Conservation (phyloP, 2,888 invertebrate species). For the Hololepta plana region DNA sequence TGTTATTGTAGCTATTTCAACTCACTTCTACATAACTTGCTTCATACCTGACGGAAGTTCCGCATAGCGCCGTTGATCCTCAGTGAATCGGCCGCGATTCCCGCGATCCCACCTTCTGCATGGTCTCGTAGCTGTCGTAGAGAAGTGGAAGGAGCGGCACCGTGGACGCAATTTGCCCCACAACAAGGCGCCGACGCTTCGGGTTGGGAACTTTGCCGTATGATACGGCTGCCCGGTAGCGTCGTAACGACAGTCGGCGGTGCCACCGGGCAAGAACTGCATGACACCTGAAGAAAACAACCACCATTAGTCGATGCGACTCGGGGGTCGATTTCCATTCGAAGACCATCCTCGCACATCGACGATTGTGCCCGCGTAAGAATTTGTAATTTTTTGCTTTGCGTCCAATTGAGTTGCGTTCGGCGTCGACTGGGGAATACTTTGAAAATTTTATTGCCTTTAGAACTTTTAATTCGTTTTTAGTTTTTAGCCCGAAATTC, state of each 20-base stretch:
- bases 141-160: slow-evolving; percentile 65
- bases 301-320: too few relatives aligned
- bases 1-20: too few relatives aligned
- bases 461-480: too few relatives aligned
- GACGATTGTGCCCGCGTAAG: too few relatives aligned
- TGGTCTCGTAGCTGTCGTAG: slow-evolving; percentile 58
- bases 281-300: slow-evolving; percentile 26
- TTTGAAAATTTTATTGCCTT: too few relatives aligned
- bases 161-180: slow-evolving; percentile 42
- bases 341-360: too few relatives aligned
- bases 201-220: slow-evolving; percentile 76
- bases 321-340: too few relatives aligned
- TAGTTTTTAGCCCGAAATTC: too few relatives aligned
- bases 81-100: slow-evolving; percentile 89
- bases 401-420: too few relatives aligned
- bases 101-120: slow-evolving; percentile 72
- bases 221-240: slow-evolving; percentile 47
- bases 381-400: too few relatives aligned
- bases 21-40: too few relatives aligned
- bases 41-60: slow-evolving; percentile 81
- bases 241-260: slow-evolving; percentile 56
- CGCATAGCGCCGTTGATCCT: slow-evolving; percentile 93
- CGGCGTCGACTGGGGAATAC: too few relatives aligned
- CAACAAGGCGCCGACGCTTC: slow-evolving; percentile 48
- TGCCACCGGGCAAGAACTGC: slow-evolving; percentile 46